Base-by-base conservation (phyloP, 2,888 invertebrate genomes). In the Microdon myrmicae region DNA sequence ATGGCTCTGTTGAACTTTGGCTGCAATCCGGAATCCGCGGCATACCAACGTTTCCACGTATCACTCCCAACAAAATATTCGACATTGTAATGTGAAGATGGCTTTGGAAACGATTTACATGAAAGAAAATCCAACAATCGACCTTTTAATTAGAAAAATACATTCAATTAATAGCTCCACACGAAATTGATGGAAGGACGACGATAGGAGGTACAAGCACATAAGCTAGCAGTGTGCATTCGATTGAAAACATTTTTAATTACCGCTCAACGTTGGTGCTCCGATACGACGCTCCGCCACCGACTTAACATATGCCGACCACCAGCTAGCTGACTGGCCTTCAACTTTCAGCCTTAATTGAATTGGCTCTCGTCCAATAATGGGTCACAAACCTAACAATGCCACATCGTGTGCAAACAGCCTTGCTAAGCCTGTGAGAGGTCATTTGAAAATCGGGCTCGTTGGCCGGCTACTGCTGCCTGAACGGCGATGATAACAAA, bases 281-380 rank as follows among this genome's bases (percentile, higher is more conserved):
- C 43, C 54, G 16, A 20, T n/a, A n/a, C n/a, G n/a, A 9, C 13
- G 35, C 20, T 12, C 45, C 12, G 6, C 20, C 9, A 22, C 39
- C 13, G n/a, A n/a, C n/a, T n/a, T n/a, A n/a, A n/a, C n/a, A n/a
- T n/a, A n/a, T n/a, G n/a, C n/a, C n/a, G n/a, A n/a, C n/a, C n/a
- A n/a, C n/a, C n/a, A n/a, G n/a, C n/a, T n/a, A n/a, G n/a, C n/a
- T 22, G 34, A 20, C 45, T 64, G 58, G 64, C 64, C 64, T 64
- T 64, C 64, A 64, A 64, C 64, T 64, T 64, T 64, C 64, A 64
- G 58, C 58, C 64, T 64, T 64, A 64, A 64, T 64, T 58, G 64
- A 64, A 64, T 64, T 64, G 64, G 64, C 64, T 58, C 20, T 32
- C 56, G 45, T 64, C 64, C 64, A 64, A 64, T 64, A 64, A 58